These are phyloP conservation scores for Steinernema hermaphroditum DNA, from an alignment of 2,888 invertebrate genomes.

Conservation along the genomic window DNA sequence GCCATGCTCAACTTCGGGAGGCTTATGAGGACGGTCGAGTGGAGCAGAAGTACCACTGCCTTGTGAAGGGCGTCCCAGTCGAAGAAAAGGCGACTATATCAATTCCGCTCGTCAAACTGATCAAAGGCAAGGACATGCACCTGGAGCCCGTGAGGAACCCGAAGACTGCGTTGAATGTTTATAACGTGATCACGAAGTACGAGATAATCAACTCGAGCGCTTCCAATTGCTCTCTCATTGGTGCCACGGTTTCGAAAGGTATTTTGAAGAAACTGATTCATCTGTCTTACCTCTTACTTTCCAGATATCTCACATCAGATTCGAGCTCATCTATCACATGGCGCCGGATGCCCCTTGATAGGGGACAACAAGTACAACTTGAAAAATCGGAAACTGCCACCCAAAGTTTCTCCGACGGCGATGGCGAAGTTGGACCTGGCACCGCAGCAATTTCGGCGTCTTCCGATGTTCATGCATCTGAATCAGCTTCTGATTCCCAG, in stretches of 20 bases:
- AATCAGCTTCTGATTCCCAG: constrained; percentile 37
- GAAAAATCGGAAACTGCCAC: neutral
- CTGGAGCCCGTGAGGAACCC: constrained; percentile 40
- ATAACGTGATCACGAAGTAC: constrained; percentile 22
- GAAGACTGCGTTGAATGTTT: constrained; percentile 32
- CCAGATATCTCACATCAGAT: constrained; percentile 40
- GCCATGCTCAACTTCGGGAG: constrained; percentile 36
- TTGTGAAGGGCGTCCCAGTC: constrained; percentile 43
- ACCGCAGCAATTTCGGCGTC: constrained; percentile 29
- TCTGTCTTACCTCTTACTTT: too few species aligned
- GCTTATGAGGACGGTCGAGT: constrained; percentile 33
- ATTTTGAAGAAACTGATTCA: too few species aligned
- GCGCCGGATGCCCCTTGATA: constrained; percentile 47
- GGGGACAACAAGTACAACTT: constrained; percentile 47
- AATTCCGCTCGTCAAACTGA: constrained; percentile 43
- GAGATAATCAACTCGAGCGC: constrained; percentile 37
- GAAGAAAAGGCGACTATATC: constrained; percentile 37
- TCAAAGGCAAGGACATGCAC: constrained; percentile 40
- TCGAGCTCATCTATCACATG: constrained; percentile 46
- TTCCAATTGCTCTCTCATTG: neutral
- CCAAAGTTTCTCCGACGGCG: constrained; percentile 2
- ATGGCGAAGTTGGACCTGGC: constrained; percentile 31
- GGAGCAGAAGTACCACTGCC: constrained; percentile 35
- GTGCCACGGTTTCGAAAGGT: constrained; percentile 14
- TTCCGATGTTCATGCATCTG: constrained; percentile 49